Evolutionary conservation across 2,888 invertebrate species (phyloP).

Genomic region (Mimachlamys varia): DNA sequence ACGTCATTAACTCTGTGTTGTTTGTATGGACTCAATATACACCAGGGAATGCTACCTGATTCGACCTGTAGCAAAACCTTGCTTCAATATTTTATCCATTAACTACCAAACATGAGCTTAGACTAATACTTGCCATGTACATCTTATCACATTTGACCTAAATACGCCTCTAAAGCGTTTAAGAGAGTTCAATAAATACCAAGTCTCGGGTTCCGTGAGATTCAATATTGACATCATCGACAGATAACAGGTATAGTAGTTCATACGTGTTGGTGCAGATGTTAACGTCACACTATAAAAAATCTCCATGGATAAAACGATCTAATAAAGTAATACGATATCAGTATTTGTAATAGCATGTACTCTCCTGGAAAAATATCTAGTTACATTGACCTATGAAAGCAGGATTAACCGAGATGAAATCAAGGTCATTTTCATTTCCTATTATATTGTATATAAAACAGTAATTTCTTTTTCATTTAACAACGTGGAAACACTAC

Average conservation of each 20-base stretch:
- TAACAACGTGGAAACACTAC: too few relatives aligned
- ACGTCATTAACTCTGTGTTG: background rate
- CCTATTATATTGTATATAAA: too few relatives aligned
- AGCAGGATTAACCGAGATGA: too few relatives aligned
- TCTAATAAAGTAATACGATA: too few relatives aligned
- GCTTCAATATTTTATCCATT: background rate
- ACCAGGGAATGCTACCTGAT: background rate
- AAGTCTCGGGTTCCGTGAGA: background rate
- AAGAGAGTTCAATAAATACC: background rate
- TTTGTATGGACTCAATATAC: background rate
- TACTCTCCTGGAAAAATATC: too few relatives aligned
- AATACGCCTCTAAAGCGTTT: background rate
- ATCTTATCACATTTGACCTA: background rate
- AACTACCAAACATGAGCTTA: background rate
- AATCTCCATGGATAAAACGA: background rate
- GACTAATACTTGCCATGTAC: background rate
- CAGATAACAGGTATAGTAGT: background rate
- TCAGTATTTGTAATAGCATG: too few relatives aligned
- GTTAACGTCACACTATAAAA: background rate
- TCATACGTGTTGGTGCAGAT: background rate
- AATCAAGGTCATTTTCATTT: too few relatives aligned
- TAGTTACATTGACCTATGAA: too few relatives aligned
- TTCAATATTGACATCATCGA: background rate
- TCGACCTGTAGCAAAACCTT: background rate
- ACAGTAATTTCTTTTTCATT: too few relatives aligned